Base-by-base conservation (phyloP, 2,888 invertebrate genomes). In the Scaptomyza reducta region DNA sequence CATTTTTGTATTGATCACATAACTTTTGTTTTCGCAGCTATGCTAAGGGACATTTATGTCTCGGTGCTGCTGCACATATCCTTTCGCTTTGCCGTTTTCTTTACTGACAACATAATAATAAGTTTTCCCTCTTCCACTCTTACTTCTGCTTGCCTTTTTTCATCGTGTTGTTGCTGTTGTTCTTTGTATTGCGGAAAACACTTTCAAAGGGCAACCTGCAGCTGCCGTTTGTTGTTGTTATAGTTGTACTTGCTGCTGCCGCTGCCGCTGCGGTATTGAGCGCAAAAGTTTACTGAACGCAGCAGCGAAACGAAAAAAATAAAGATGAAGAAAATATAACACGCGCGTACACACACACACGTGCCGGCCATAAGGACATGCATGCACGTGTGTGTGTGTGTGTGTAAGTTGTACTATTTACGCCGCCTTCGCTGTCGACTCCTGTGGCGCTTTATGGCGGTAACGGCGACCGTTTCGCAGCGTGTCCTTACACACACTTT, bases 401-500 rank as follows among this genome's bases (percentile, higher is more conserved):
- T 66, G 55, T 71, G 69, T 68, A 63, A 50, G 67, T 66, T 74
- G 68, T 65, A 81, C 81, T 70, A 77, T 78, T 79, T 67, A 80
- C 74, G 68, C 74, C 71, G 69, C 85, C 70, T 77, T 74, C 64
- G 67, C 74, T 63, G 79, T 62, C 74, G 65, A 69, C 62, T 67
- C 69, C 69, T 75, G 63, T 54, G 70, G 76, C 76, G 79, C 81
- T 81, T 86, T 85, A 87, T 82, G 83, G 81, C 69, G 31, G 59
- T 71, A 47, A 70, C 55, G 77, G 74, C 77, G 67, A 68, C 74
- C 83, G 73, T 82, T 85, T 79, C 40, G 77, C 81, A 74, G 70
- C 85, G 71, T 84, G 87, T 88, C 85, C 82, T 84, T 88, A 88
- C 82, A 84, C 83, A 88, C 87, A 88, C 85, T 85, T 88, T 85